Evolutionary conservation across 2,113 vertebrate species (phyloP).

Genomic region (Emydura subglobosa): DNA sequence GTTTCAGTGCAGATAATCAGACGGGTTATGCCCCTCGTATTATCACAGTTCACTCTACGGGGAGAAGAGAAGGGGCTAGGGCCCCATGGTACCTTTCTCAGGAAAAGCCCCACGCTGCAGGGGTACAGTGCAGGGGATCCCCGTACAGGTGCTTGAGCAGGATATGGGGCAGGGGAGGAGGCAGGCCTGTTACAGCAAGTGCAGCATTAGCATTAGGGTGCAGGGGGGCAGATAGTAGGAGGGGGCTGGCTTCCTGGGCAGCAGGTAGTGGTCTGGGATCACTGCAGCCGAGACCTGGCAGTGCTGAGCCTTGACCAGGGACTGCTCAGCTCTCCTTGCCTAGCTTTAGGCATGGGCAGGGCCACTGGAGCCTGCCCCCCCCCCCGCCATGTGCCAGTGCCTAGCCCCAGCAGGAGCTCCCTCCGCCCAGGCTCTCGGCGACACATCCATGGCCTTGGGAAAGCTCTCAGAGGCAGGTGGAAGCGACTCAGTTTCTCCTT

Average conservation of each 20-base stretch:
- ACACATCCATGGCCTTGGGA: too few relatives aligned
- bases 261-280: too few relatives aligned
- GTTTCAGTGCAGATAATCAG: neutral
- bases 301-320: neutral
- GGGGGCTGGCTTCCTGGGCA: accelerated
- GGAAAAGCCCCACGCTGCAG: neutral
- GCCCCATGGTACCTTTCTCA: neutral
- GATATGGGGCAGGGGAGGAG: neutral
- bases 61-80: neutral
- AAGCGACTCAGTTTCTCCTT: neutral
- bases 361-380: too few relatives aligned
- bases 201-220: constrained; percentile 25
- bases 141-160: accelerated
- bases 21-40: neutral
- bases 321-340: neutral
- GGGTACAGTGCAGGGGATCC: neutral
- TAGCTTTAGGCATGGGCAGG: neutral
- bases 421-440: too few relatives aligned
- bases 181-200: constrained; percentile 50
- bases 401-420: neutral
- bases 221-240: neutral
- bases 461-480: too few relatives aligned
- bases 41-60: neutral
- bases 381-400: too few relatives aligned
- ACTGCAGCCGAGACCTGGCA: too few relatives aligned